A percentile compares a stretch with the other conserved stretches of the same genome.
Evolutionary conservation across 2,797 vertebrate genomes (phyloP).

Genomic region (Sandelia bainsii): DNA sequence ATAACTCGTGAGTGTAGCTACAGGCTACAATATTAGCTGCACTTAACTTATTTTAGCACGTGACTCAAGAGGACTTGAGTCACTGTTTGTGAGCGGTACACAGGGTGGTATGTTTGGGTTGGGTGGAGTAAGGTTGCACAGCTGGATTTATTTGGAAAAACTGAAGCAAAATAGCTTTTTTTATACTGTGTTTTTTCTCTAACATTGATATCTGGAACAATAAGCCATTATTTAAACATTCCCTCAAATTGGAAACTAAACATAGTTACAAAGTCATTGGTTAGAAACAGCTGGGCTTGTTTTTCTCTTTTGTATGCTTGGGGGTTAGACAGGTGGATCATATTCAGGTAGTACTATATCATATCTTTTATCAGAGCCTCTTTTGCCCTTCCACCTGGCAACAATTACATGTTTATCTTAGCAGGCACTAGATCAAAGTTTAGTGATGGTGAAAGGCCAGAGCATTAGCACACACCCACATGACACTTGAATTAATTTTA

Average conservation of each 20-base stretch:
- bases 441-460: conserved; percentile 9
- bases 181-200: neutral
- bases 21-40: conserved; percentile 43
- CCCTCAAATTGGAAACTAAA: neutral
- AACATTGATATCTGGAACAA: neutral
- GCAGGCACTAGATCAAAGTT: conserved; percentile 42
- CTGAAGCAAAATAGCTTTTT: conserved; percentile 11
- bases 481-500: neutral
- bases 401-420: conserved; percentile 36
- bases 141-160: conserved; percentile 32
- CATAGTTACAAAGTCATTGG: conserved; percentile 2
- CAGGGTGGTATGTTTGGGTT: conserved; percentile 7
- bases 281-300: conserved; percentile 19
- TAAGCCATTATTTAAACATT: neutral
- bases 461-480: conserved; percentile 10
- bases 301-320: conserved; percentile 7
- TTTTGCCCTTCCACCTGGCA: conserved; percentile 38
- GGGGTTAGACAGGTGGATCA: conserved; percentile 29
- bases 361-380: conserved; percentile 45
- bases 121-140: neutral
- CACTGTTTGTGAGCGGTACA: conserved; percentile 14
- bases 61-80: conserved; percentile 31
- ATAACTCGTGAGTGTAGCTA: conserved; percentile 36
- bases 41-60: conserved; percentile 43
- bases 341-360: conserved; percentile 28